These are phyloP conservation scores for Aspiorhynchus laticeps DNA, from an alignment of 2,113 vertebrate genomes.

Conservation along the genomic window DNA sequence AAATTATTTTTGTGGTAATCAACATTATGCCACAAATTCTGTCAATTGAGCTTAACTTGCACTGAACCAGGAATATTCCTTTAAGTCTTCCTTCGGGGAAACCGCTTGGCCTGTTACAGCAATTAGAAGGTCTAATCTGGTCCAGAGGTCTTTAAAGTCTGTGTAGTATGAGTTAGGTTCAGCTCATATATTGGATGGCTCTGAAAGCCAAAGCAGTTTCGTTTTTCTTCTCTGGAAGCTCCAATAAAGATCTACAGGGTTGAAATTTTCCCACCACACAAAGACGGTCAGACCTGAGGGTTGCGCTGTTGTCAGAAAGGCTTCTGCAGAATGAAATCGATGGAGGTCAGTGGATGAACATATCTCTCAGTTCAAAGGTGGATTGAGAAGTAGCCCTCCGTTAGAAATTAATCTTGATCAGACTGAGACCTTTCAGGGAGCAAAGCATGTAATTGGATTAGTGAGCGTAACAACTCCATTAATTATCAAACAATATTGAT, in stretches of 20 bases:
- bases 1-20: not conserved
- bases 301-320: constrained; percentile 64
- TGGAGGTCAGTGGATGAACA: constrained; percentile 72
- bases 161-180: constrained; percentile 31
- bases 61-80: constrained; percentile 4
- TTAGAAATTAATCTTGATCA: constrained; percentile 74
- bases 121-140: constrained; percentile 20
- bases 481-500: constrained; percentile 74
- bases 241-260: constrained; percentile 59
- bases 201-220: constrained; percentile 41
- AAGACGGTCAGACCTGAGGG: constrained; percentile 66
- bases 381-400: constrained; percentile 56
- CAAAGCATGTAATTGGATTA: constrained; percentile 72
- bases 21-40: not conserved
- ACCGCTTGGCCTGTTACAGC: constrained; percentile 34
- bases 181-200: constrained; percentile 40
- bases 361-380: constrained; percentile 74
- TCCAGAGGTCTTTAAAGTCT: constrained; percentile 45
- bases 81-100: constrained; percentile 11
- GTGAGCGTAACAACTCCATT: constrained; percentile 69
- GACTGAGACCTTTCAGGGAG: constrained; percentile 67
- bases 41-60: not conserved
- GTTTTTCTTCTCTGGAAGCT: constrained; percentile 46
- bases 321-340: constrained; percentile 63
- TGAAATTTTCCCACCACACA: constrained; percentile 57